Evolutionary conservation across 2,113 vertebrate species (phyloP).

Genomic region (Pteruthius melanotis): DNA sequence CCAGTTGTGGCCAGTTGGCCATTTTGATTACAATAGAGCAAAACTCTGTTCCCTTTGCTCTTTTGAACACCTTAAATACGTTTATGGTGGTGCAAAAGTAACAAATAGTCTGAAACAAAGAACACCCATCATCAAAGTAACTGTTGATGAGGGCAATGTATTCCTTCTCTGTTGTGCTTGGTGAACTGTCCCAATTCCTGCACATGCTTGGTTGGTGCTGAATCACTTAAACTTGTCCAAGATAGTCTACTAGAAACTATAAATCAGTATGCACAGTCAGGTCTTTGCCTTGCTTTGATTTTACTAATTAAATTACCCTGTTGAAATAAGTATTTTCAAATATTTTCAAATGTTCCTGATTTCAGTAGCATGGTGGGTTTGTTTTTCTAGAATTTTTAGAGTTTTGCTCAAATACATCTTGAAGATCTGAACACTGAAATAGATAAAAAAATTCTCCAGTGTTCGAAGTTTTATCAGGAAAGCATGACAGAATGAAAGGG

Average conservation of each 20-base stretch:
- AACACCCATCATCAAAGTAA: not conserved
- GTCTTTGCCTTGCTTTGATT: not conserved
- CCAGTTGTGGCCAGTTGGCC: not conserved
- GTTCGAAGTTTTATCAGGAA: not conserved
- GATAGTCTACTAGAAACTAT: not conserved
- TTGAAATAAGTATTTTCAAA: not conserved
- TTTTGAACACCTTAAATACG: not conserved
- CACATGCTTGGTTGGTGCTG: not conserved
- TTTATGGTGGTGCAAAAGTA: not conserved
- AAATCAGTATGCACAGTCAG: not conserved
- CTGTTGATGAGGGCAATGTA: not conserved
- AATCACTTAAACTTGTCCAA: not conserved
- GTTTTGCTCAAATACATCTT: not conserved
- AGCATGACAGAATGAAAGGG: not conserved
- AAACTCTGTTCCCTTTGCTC: not conserved
- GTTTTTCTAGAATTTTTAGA: not conserved
- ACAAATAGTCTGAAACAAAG: not conserved
- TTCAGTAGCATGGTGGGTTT: not conserved
- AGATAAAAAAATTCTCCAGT: not conserved
- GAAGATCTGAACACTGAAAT: not conserved
- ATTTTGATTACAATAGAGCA: not conserved
- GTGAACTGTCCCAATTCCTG: not conserved
- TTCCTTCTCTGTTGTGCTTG: not conserved
- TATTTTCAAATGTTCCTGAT: not conserved
- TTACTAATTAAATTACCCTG: not conserved